Evolutionary conservation across 2,797 vertebrate species (phyloP).

Genomic region (Acrossocheilus wenchowensis): DNA sequence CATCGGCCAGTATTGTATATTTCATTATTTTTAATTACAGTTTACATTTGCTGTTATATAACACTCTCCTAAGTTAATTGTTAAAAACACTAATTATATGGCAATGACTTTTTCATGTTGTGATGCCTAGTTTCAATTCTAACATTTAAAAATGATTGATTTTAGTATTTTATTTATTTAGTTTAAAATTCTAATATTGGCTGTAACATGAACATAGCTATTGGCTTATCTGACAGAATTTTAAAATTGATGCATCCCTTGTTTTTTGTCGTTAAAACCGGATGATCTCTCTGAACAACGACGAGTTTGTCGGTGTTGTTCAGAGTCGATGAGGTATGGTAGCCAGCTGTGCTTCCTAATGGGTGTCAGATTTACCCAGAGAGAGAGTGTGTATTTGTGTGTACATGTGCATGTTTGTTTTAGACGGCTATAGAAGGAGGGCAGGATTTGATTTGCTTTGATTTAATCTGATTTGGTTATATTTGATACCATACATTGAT

Average conservation of each 20-base stretch:
- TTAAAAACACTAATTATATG: background rate
- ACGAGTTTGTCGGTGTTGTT: background rate
- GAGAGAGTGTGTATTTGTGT: background rate
- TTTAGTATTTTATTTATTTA: background rate
- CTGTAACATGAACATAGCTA: background rate
- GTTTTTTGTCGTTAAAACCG: background rate
- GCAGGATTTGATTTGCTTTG: slow-evolving; percentile 1
- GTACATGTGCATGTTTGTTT: background rate
- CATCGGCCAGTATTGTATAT: background rate
- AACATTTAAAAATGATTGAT: background rate
- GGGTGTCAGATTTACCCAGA: background rate
- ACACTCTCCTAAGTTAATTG: background rate
- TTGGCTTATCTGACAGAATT: background rate
- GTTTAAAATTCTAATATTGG: background rate
- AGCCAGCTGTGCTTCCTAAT: slow-evolving; percentile 2
- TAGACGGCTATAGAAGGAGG: background rate
- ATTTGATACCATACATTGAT: slow-evolving; percentile 23
- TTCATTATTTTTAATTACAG: background rate
- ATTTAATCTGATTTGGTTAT: slow-evolving; percentile 28
- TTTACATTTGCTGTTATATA: background rate
- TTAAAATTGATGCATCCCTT: background rate
- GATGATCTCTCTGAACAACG: background rate
- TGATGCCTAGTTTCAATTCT: background rate
- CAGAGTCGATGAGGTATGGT: slow-evolving; percentile 11
- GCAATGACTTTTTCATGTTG: background rate